Evolutionary conservation across 2,113 vertebrate genomes (phyloP).

Genomic region (Campylomormyrus tamandua): DNA sequence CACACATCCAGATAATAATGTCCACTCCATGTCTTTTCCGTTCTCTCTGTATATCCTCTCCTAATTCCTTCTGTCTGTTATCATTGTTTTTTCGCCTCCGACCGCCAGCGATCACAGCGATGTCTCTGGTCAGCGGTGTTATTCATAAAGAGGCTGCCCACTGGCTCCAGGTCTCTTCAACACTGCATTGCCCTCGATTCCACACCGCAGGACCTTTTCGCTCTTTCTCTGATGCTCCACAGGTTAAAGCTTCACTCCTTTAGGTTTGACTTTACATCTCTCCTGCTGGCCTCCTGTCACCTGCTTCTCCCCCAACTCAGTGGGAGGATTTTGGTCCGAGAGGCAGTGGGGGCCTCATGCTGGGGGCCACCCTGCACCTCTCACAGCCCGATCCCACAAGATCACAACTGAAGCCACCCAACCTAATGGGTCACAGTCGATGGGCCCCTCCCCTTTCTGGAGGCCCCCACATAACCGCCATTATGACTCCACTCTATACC

Average conservation of each 20-base stretch:
- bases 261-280: slow-evolving; percentile 63
- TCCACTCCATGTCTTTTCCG: slow-evolving; percentile 40
- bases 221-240: slow-evolving; percentile 53
- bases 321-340: slow-evolving; percentile 5
- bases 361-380: not conserved
- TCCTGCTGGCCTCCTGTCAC: slow-evolving; percentile 38
- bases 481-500: not conserved
- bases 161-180: slow-evolving; percentile 54
- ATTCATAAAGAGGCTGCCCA: slow-evolving; percentile 57
- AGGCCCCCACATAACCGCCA: not conserved
- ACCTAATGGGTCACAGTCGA: slow-evolving; percentile 15
- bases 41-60: slow-evolving; percentile 26
- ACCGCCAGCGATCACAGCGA: slow-evolving; percentile 50
- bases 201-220: slow-evolving; percentile 55
- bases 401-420: not conserved
- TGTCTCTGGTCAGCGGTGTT: slow-evolving; percentile 57
- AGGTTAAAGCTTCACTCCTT: slow-evolving; percentile 60
- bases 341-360: not conserved
- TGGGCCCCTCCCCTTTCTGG: not conserved
- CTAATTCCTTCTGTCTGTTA: slow-evolving; percentile 39
- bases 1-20: slow-evolving; percentile 46
- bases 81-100: slow-evolving; percentile 39
- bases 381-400: not conserved
- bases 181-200: slow-evolving; percentile 55
- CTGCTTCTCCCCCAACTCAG: slow-evolving; percentile 7